Percentiles rank a stretch among this genome's conserved stretches.
phyloP scores from a whole-genome alignment of 2,797 vertebrate genomes.

The Halcyon smyrnensis region DNA sequence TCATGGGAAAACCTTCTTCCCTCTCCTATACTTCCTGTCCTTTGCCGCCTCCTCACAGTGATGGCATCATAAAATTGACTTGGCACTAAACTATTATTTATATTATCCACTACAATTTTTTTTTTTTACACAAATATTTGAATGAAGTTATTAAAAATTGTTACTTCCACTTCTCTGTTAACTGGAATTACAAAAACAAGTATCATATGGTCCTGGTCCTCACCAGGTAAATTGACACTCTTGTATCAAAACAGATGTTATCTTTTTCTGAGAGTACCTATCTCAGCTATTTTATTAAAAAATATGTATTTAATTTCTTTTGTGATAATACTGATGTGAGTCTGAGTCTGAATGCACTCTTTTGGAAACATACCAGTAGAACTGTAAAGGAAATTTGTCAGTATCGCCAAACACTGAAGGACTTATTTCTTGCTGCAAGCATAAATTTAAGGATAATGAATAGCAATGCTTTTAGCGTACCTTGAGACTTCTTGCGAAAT shows the following conservation, averaged over 20 bases:
- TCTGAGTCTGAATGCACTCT: background rate
- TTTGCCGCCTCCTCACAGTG: background rate
- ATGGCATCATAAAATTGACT: background rate
- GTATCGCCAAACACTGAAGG: background rate
- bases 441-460: conserved; percentile 50
- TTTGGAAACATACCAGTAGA: background rate
- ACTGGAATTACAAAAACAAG: background rate
- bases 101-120: background rate
- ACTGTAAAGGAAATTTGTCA: conserved; percentile 2
- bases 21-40: background rate
- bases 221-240: background rate
- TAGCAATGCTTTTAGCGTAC: conserved; percentile 16
- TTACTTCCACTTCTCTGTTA: background rate
- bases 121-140: background rate
- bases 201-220: background rate
- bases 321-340: background rate
- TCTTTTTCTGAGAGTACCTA: background rate
- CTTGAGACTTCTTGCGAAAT: conserved; percentile 3
- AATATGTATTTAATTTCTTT: background rate
- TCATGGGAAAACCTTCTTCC: background rate
- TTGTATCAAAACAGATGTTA: background rate
- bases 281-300: background rate
- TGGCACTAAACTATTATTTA: background rate
- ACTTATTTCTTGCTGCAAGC: conserved; percentile 16
- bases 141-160: background rate